Evolutionary conservation across 2,113 vertebrate genomes (phyloP), one percentile per base, ranked within the genome.

Genomic region (Salvelinus sp.): DNA sequence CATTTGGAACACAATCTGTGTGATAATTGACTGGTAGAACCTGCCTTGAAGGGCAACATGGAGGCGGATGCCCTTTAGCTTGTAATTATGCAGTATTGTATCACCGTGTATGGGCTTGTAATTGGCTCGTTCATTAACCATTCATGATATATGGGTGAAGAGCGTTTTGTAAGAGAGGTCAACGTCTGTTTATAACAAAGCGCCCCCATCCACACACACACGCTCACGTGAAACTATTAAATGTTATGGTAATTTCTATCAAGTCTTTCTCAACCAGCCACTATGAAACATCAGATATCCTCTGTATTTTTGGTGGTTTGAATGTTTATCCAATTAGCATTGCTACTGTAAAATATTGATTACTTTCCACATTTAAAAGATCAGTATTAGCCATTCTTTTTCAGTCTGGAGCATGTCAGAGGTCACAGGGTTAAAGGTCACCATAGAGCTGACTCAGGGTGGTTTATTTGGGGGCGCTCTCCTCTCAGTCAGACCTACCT

Each of bases 1-100:
- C 9, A 18, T 27, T 14, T 6, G 6, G 62, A 44, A 44, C 38
- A 33, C 12, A 14, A 74, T 85, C 85, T 80, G 81, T 16, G 77
- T 87, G 87, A 83, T 93, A 93, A 93, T 91, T 92, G 93, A 90
- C 90, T 90, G 88, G 88, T 89, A 83, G 86, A 83, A 85, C 38
- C 88, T 90, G 87, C 80, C 70, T 88, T 89, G 87, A 88, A 90
- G 90, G 90, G 87, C 87, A 86, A 81, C 87, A 81, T 83, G 81
- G 85, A 86, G 82, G 80, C 84, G 66, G 87, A 70, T 65, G 82
- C 75, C 90, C 90, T 92, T 89, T 92, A 82, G 84, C 88, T 88
- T 84, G 84, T 90, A 90, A 93, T 92, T 90, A 93, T 88, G 87
- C 88, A 57, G 85, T 69, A 79, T 82, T 77, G 84, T 90, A 88